Conservation (phyloP, 2,113 vertebrate genomes). For the Nerophis lumbriciformis region DNA sequence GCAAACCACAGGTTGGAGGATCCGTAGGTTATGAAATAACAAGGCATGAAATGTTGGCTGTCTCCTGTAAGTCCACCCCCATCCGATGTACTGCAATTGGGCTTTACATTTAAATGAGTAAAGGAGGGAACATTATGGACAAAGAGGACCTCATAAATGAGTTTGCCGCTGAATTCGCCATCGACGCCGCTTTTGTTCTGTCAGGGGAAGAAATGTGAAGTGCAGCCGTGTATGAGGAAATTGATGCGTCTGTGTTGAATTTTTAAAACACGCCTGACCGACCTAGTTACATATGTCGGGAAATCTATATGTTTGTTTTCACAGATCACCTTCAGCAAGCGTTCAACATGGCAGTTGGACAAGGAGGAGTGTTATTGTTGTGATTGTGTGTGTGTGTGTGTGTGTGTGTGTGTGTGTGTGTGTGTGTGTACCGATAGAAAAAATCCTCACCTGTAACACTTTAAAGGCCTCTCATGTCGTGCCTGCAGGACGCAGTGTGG, state of each 20-base stretch:
- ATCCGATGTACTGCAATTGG: conserved; percentile 67
- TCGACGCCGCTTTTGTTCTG: conserved; percentile 45
- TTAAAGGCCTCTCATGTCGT: not conserved
- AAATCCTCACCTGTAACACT: not conserved
- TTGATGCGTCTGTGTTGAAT: conserved; percentile 25
- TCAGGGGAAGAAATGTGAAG: conserved; percentile 41
- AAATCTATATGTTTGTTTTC: conserved; percentile 9
- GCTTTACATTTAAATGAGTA: conserved; percentile 74
- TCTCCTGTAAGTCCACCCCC: conserved; percentile 57
- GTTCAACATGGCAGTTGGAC: not conserved
- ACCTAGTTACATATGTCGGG: conserved; percentile 22
- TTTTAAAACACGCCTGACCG: conserved; percentile 3
- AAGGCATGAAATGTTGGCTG: conserved; percentile 50
- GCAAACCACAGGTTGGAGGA: conserved; percentile 25
- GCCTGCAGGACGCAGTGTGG: not conserved
- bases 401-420: too few relatives aligned
- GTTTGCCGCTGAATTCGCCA: conserved; percentile 62
- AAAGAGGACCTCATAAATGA: conserved; percentile 68
- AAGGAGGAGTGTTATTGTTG: not conserved
- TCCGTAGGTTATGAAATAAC: conserved; percentile 51
- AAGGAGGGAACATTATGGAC: conserved; percentile 50
- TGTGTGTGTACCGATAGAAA: not conserved
- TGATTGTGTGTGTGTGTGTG: not conserved
- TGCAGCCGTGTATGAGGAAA: conserved; percentile 36
- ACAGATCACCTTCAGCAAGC: conserved; percentile 13